Evolutionary conservation across 1,140 invertebrate genomes (phyloP).

Genomic region (Macrobrachium rosenbergii): DNA sequence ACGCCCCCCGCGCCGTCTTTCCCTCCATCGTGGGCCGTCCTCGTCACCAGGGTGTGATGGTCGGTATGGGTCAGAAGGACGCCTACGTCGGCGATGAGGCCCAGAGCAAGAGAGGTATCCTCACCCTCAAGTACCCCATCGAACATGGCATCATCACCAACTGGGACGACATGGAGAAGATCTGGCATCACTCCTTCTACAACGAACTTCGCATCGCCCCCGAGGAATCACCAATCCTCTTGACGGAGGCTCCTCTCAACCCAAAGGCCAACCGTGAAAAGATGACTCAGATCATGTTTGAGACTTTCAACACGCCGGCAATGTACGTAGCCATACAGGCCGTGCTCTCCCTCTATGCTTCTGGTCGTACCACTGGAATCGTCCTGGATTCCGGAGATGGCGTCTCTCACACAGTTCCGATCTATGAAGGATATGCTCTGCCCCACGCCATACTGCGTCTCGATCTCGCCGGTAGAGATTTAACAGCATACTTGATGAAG

Average conservation of each 20-base stretch:
- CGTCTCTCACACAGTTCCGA: constrained; percentile 94
- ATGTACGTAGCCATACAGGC: constrained; percentile 95
- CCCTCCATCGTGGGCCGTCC: constrained; percentile 79
- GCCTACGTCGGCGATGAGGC: constrained; percentile 97
- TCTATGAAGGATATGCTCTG: constrained; percentile 91
- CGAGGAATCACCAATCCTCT: constrained; percentile 90
- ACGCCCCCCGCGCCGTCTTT: constrained; percentile 94
- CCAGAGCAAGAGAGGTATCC: constrained; percentile 90
- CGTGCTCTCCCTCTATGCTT: constrained; percentile 91
- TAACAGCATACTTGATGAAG: constrained; percentile 73
- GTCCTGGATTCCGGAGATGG: constrained; percentile 93
- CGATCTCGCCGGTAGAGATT: constrained; percentile 85
- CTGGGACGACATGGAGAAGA: constrained; percentile 98
- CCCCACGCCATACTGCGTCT: constrained; percentile 89
- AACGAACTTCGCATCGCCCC: constrained; percentile 95
- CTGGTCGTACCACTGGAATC: constrained; percentile 94
- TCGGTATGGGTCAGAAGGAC: constrained; percentile 98
- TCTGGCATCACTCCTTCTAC: constrained; percentile 97
- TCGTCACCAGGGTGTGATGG: constrained; percentile 88
- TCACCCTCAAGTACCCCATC: constrained; percentile 49
- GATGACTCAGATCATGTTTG: constrained; percentile 94
- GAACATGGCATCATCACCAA: constrained; percentile 92
- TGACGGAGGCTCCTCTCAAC: constrained; percentile 91
- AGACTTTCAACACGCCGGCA: constrained; percentile 92
- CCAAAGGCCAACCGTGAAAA: constrained; percentile 90